A percentile compares a stretch with the other conserved stretches of the same genome.
These are phyloP conservation scores for Aphyosemion australe DNA, from an alignment of 2,113 vertebrate genomes.

Conservation along the genomic window DNA sequence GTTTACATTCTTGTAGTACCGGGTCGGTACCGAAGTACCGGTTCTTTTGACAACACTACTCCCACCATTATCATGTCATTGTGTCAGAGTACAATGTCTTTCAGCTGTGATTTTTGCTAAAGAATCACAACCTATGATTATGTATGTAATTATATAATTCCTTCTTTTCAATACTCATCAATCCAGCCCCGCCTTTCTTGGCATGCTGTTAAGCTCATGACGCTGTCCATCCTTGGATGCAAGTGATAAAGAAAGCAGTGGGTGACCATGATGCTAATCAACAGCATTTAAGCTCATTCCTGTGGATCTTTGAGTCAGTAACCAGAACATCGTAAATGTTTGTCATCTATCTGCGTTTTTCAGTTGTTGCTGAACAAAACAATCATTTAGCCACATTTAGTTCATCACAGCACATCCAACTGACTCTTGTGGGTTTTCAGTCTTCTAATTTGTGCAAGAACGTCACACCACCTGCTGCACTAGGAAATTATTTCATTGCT, in stretches of 20 bases:
- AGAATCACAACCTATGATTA: neutral
- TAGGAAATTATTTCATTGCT: neutral
- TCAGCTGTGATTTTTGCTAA: conserved; percentile 9
- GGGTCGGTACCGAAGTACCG: too few species aligned
- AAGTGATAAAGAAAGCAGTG: conserved; percentile 6
- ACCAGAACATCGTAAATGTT: conserved; percentile 19
- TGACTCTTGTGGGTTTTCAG: conserved; percentile 2
- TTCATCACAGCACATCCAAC: neutral
- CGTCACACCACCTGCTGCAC: conserved; percentile 25
- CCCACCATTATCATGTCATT: conserved; percentile 5
- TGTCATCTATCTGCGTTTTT: conserved; percentile 9
- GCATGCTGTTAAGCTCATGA: neutral
- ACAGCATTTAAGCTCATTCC: neutral
- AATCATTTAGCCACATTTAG: conserved; percentile 4
- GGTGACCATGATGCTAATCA: conserved; percentile 9
- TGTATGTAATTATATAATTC: neutral
- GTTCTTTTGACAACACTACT: too few species aligned
- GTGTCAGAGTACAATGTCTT: conserved; percentile 11
- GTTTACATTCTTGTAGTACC: too few species aligned
- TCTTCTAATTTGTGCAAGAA: conserved; percentile 10
- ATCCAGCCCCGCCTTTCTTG: neutral
- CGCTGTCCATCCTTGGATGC: neutral
- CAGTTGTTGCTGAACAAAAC: conserved; percentile 2
- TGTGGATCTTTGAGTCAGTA: conserved; percentile 19
- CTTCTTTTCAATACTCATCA: neutral